Percentiles rank a stretch among this genome's conserved stretches.
Evolutionary conservation across 1,140 invertebrate species (phyloP).

Genomic region (Eulimnadia texana): DNA sequence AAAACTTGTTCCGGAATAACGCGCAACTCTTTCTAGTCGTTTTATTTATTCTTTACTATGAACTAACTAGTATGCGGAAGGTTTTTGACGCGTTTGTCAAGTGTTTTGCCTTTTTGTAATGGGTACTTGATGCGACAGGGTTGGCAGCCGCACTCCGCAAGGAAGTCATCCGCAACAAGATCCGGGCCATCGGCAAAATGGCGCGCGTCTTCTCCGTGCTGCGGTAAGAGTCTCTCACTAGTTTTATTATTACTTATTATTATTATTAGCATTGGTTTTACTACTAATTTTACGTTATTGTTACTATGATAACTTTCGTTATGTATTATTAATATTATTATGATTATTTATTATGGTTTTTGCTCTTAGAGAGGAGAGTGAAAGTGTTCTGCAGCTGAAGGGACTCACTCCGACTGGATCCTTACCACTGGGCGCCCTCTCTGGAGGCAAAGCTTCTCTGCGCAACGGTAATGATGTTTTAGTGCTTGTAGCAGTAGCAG

Average conservation of each 20-base stretch:
- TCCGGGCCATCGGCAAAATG: conserved; percentile 99
- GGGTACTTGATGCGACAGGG: conserved; percentile 42
- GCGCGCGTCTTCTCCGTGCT: conserved; percentile 97
- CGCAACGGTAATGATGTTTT: conserved; percentile 57
- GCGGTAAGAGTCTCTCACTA: conserved; percentile 13
- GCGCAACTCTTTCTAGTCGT: too few species aligned
- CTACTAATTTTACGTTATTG: not conserved
- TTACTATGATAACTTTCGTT: not conserved
- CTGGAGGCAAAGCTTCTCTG: conserved; percentile 90
- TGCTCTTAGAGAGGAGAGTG: conserved; percentile 93
- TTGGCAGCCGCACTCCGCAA: conserved; percentile 85
- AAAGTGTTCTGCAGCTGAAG: conserved; percentile 96
- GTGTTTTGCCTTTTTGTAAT: too few species aligned
- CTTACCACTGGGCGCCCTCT: conserved; percentile 87
- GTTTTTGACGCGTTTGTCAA: too few species aligned
- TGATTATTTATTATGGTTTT: not conserved
- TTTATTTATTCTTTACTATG: too few species aligned
- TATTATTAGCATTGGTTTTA: not conserved
- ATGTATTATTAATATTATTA: too few species aligned
- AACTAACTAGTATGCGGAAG: too few species aligned
- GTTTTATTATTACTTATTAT: not conserved
- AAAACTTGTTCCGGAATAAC: too few species aligned
- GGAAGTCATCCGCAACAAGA: conserved; percentile 99
- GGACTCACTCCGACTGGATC: conserved; percentile 97
- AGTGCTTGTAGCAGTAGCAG: conserved; percentile 4